phyloP scores from a whole-genome alignment of 2,797 vertebrate species.

The Philypnodon macrostomus region DNA sequence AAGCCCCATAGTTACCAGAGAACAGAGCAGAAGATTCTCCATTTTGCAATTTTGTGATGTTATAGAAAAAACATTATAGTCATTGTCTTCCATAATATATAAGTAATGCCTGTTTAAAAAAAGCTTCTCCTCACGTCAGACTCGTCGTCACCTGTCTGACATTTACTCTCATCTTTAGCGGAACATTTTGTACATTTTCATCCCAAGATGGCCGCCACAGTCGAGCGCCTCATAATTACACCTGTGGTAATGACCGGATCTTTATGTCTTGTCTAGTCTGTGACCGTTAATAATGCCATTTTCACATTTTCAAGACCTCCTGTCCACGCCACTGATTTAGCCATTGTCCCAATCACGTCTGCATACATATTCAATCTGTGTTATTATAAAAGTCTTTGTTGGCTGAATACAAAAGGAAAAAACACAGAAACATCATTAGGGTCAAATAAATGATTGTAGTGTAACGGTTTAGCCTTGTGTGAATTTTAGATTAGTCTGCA shows the following conservation, averaged over 20 bases:
- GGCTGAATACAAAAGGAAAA: too few species aligned
- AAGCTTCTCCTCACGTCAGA: background rate
- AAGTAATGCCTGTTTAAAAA: too few species aligned
- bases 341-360: constrained; percentile 8
- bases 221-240: constrained; percentile 33
- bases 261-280: constrained; percentile 15
- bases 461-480: too few species aligned
- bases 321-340: constrained; percentile 8
- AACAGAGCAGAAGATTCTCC: too few species aligned
- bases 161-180: constrained; percentile 17
- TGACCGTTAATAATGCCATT: constrained; percentile 13
- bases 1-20: too few species aligned
- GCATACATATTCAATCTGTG: constrained; percentile 1
- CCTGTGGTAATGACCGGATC: constrained; percentile 20
- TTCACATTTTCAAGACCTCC: constrained; percentile 18
- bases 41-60: too few species aligned
- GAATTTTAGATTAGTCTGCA: too few species aligned
- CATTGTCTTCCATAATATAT: too few species aligned
- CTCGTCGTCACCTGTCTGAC: background rate
- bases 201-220: constrained; percentile 6
- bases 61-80: too few species aligned
- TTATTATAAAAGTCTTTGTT: background rate
- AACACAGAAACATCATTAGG: too few species aligned
- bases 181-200: constrained; percentile 43
- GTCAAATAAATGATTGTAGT: too few species aligned